These are phyloP conservation scores for Iselma pallidipennis DNA, from an alignment of 2,888 invertebrate genomes.

Conservation along the genomic window DNA sequence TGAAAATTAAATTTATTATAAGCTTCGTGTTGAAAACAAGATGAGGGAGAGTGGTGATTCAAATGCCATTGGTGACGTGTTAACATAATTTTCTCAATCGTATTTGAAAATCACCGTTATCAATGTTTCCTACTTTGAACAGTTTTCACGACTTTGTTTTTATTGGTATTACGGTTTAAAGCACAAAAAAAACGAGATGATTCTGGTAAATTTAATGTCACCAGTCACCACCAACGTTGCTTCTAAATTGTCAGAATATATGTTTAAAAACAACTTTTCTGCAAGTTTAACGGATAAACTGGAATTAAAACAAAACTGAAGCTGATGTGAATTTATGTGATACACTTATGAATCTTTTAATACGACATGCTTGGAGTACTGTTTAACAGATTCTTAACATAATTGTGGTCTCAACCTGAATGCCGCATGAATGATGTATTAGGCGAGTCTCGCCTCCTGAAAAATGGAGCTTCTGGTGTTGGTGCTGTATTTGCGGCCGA, in stretches of 20 bases:
- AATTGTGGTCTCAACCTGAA: constrained; percentile 34
- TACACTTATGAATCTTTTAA: constrained; percentile 35
- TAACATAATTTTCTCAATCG: constrained; percentile 44
- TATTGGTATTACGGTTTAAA: constrained; percentile 38
- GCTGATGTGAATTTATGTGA: constrained; percentile 36
- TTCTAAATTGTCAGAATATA: constrained; percentile 45
- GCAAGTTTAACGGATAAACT: constrained; percentile 41
- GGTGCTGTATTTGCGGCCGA: not conserved
- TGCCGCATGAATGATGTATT: constrained; percentile 36
- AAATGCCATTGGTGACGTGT: constrained; percentile 30
- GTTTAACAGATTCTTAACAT: constrained; percentile 38
- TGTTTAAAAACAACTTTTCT: constrained; percentile 44
- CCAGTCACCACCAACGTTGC: constrained; percentile 31
- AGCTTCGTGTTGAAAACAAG: not conserved
- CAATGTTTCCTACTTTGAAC: constrained; percentile 44
- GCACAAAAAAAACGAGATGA: too few species aligned
- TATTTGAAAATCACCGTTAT: constrained; percentile 39
- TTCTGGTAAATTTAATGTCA: constrained; percentile 30
- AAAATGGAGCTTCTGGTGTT: not conserved
- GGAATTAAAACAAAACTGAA: constrained; percentile 43
- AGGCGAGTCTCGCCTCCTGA: not conserved
- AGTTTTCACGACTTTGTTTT: constrained; percentile 42
- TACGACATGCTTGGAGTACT: constrained; percentile 35
- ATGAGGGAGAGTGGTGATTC: constrained; percentile 6
- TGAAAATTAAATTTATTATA: constrained; percentile 5